Conservation (phyloP, 2,888 invertebrate genomes). For the Sinodicranocentrus sp. region DNA sequence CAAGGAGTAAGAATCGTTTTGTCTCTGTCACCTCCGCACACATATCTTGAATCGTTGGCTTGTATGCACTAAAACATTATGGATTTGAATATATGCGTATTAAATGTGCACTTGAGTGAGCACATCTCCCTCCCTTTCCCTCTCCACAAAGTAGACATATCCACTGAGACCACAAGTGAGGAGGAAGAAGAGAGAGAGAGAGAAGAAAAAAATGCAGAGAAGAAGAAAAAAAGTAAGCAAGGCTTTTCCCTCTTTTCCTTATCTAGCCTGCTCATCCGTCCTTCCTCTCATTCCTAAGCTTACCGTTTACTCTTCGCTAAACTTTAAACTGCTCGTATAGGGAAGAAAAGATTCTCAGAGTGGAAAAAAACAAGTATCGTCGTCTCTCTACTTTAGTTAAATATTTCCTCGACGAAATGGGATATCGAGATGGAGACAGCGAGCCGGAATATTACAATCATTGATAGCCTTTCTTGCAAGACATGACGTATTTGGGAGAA, state of each 20-base stretch:
- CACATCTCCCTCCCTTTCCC: constrained; percentile 52
- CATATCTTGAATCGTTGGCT: constrained; percentile 61
- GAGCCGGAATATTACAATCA: background rate
- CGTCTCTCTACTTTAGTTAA: background rate
- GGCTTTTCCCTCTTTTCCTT: constrained; percentile 3
- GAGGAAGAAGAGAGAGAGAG: background rate
- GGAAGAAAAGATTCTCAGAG: background rate
- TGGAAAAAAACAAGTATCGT: background rate
- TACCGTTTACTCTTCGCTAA: constrained; percentile 48
- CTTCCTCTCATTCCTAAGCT: constrained; percentile 50
- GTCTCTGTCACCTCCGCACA: constrained; percentile 71
- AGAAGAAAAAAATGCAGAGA: background rate
- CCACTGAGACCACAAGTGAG: constrained; percentile 37
- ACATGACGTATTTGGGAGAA: too few species aligned
- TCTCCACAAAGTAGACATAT: constrained; percentile 33
- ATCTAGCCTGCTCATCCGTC: constrained; percentile 47
- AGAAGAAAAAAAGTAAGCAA: constrained; percentile 1
- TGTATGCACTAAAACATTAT: constrained; percentile 26
- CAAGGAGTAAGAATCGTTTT: constrained; percentile 72
- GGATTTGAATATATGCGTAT: constrained; percentile 62
- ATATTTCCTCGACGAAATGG: background rate
- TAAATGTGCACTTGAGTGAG: constrained; percentile 58
- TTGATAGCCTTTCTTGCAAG: too few species aligned
- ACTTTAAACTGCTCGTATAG: constrained; percentile 27
- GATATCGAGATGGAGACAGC: background rate